Percentiles rank a stretch among this genome's conserved stretches.
Evolutionary conservation across 1,140 invertebrate genomes (phyloP).

Genomic region (Caerostris darwini): DNA sequence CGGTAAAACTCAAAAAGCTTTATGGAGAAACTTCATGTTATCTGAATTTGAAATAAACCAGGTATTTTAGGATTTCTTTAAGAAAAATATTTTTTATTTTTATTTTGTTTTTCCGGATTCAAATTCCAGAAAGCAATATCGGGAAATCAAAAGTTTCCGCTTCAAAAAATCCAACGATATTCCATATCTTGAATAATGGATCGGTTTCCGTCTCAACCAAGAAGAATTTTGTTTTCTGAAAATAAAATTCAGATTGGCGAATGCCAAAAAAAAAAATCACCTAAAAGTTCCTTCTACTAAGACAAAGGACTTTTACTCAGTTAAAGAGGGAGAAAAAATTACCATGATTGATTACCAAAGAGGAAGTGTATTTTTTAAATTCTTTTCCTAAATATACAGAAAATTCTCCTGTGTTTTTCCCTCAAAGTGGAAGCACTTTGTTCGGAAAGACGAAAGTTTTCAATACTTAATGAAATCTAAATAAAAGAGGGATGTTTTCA

Average conservation of each 20-base stretch:
- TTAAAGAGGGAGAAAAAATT: conserved; percentile 51
- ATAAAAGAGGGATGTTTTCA: conserved; percentile 9
- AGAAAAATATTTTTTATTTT: background rate
- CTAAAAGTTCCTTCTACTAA: conserved; percentile 30
- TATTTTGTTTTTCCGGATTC: background rate
- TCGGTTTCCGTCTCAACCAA: conserved; percentile 5
- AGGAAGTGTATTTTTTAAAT: background rate
- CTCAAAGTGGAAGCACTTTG: background rate
- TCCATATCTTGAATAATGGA: conserved; percentile 73
- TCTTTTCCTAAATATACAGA: background rate
- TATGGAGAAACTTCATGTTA: background rate
- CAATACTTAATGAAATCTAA: conserved; percentile 51
- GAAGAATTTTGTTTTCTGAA: conserved; percentile 42
- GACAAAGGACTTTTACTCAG: conserved; percentile 16
- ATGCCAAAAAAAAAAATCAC: background rate
- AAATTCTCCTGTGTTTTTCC: conserved; percentile 1
- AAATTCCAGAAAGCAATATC: conserved; percentile 35
- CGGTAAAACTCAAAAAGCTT: too few species aligned
- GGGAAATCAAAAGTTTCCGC: conserved; percentile 51
- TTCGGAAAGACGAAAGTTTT: conserved; percentile 35
- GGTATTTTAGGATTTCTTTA: background rate
- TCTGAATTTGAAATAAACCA: conserved; percentile 6
- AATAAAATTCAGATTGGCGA: conserved; percentile 56
- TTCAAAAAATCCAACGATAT: conserved; percentile 12
- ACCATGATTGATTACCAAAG: conserved; percentile 66